Conservation (phyloP, 2,888 invertebrate species). For the Caenorhabditis macrosperma region DNA sequence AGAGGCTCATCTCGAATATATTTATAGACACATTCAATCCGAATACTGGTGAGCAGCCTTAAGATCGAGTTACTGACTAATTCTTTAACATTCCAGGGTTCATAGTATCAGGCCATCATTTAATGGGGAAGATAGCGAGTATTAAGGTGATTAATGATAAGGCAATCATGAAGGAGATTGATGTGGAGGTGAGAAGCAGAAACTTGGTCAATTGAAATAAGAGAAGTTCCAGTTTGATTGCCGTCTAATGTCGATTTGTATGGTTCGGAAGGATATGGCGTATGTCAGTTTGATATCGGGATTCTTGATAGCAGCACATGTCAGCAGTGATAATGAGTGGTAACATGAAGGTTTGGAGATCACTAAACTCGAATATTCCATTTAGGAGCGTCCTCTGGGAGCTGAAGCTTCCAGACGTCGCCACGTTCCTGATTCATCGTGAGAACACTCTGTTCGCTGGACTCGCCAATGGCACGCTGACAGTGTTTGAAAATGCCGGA, state of each 20-base stretch:
- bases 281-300: constrained; percentile 82
- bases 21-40: constrained; percentile 53
- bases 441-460: constrained; percentile 82
- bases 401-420: constrained; percentile 82
- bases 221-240: constrained; percentile 81
- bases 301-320: constrained; percentile 81
- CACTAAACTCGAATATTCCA: background rate
- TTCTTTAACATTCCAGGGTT: no score
- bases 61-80: no score
- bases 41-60: no score
- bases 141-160: constrained; percentile 48
- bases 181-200: constrained; percentile 44
- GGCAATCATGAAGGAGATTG: constrained; percentile 48
- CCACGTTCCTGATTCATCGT: constrained; percentile 81
- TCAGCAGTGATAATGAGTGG: constrained; percentile 64
- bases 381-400: constrained; percentile 81
- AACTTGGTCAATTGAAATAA: background rate
- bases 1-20: constrained; percentile 56
- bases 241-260: constrained; percentile 81
- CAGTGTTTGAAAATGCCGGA: constrained; percentile 81
- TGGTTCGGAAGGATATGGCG: constrained; percentile 80
- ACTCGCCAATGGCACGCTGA: constrained; percentile 83
- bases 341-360: background rate
- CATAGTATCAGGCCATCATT: constrained; percentile 61
- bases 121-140: constrained; percentile 59